phyloP scores from a whole-genome alignment of 30 jellyfish, hydroid and myxozoan genomes.

The Rhopilema esculentum region DNA sequence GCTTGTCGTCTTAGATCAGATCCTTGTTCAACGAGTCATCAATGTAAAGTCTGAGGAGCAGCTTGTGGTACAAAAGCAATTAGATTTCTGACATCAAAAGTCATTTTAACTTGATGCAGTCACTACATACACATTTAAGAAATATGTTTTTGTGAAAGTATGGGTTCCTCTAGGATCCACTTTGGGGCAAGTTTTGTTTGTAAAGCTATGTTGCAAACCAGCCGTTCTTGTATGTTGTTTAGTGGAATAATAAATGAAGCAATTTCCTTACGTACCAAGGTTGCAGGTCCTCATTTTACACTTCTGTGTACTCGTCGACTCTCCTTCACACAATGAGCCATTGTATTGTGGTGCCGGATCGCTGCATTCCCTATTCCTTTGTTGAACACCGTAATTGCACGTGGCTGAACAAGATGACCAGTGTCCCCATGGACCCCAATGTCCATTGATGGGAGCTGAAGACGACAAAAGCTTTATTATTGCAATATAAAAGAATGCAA shows the following conservation, averaged over 20 bases:
- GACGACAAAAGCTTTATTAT: not conserved
- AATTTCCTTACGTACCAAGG: slow-evolving; percentile 42
- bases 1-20: too few relatives aligned
- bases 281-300: slow-evolving; percentile 68
- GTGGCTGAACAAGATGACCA: not conserved
- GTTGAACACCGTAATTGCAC: not conserved
- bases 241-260: not conserved
- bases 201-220: not conserved
- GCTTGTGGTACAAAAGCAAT: too few relatives aligned
- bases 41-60: too few relatives aligned
- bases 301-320: not conserved
- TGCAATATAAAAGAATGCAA: not conserved
- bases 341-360: slow-evolving; percentile 1
- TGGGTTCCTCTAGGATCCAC: too few relatives aligned
- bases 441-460: slow-evolving; percentile 10
- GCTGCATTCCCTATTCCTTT: not conserved
- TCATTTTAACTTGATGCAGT: too few relatives aligned
- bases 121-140: too few relatives aligned
- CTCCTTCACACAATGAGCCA: not conserved
- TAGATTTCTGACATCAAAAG: too few relatives aligned
- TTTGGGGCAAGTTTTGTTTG: not conserved
- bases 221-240: not conserved
- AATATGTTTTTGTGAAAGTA: too few relatives aligned
- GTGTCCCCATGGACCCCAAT: not conserved
- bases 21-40: too few relatives aligned